Percentiles rank a stretch among this genome's conserved stretches.
Evolutionary conservation across 2,113 vertebrate species (phyloP).

Genomic region (Microtus richardsoni): DNA sequence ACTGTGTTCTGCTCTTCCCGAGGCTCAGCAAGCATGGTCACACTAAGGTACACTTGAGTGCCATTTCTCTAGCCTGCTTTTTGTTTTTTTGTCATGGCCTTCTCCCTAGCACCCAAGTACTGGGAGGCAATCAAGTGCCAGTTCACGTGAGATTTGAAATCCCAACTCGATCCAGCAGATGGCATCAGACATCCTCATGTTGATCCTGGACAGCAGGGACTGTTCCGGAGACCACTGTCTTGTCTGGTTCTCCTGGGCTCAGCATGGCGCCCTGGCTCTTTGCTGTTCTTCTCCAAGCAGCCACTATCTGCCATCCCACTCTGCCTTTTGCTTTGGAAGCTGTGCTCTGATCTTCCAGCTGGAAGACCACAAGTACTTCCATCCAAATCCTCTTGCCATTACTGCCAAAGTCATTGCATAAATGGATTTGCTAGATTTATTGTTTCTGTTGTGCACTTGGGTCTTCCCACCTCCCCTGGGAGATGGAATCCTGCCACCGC

Average conservation of each 20-base stretch:
- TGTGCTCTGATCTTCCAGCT: slow-evolving; percentile 77
- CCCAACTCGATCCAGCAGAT: slow-evolving; percentile 71
- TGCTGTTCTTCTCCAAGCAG: slow-evolving; percentile 76
- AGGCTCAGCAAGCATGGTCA: background rate
- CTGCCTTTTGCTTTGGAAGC: slow-evolving; percentile 70
- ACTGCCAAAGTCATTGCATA: slow-evolving; percentile 75
- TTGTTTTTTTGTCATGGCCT: background rate
- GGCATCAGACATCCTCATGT: slow-evolving; percentile 61
- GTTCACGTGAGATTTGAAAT: slow-evolving; percentile 26
- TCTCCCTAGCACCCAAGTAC: background rate
- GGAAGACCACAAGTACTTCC: slow-evolving; percentile 69
- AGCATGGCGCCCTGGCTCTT: slow-evolving; percentile 57
- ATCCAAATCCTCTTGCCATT: slow-evolving; percentile 58
- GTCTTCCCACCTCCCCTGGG: slow-evolving; percentile 35
- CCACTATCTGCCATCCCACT: slow-evolving; percentile 63
- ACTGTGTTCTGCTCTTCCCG: background rate
- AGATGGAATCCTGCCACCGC: slow-evolving; percentile 20
- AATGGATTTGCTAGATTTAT: slow-evolving; percentile 68
- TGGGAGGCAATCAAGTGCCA: background rate
- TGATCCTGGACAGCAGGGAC: slow-evolving; percentile 9
- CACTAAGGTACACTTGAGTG: background rate
- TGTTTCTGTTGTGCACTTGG: slow-evolving; percentile 56
- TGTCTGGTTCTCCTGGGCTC: slow-evolving; percentile 71
- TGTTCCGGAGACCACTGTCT: slow-evolving; percentile 48
- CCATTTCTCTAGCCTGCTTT: background rate